These are phyloP conservation scores for Pachyrhynchus sulphureomaculatus DNA, from an alignment of 1,140 invertebrate species.

Conservation along the genomic window DNA sequence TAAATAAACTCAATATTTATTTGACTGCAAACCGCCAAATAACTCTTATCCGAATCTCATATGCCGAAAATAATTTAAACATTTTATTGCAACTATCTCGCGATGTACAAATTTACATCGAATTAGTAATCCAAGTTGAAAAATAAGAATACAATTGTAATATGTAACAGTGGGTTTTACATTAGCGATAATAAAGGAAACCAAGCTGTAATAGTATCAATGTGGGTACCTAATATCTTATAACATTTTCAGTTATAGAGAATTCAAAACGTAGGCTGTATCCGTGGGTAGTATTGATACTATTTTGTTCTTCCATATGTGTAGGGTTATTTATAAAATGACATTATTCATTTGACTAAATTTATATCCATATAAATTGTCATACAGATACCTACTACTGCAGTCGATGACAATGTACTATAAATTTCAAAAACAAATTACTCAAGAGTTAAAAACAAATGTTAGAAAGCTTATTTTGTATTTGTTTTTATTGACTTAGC, in stretches of 20 bases:
- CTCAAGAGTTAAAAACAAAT: conserved; percentile 5
- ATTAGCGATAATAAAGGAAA: conserved; percentile 28
- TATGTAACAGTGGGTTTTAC: conserved; percentile 28
- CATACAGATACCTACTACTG: conserved; percentile 9
- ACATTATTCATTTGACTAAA: conserved; percentile 27
- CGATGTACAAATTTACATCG: conserved; percentile 4
- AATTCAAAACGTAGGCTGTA: conserved; percentile 21
- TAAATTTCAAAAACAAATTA: conserved; percentile 21
- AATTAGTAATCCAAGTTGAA: conserved; percentile 10
- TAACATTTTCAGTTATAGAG: conserved; percentile 29
- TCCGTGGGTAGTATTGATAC: conserved; percentile 38
- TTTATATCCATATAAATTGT: conserved; percentile 32
- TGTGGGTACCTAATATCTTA: conserved; percentile 30
- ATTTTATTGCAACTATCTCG: not conserved
- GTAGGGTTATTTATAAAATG: conserved; percentile 39
- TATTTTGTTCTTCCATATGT: conserved; percentile 39
- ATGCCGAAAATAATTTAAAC: not conserved
- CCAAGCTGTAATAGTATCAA: conserved; percentile 22
- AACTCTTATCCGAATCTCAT: no score
- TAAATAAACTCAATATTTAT: conserved; percentile 1
- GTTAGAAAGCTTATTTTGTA: conserved; percentile 10
- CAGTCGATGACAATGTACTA: conserved; percentile 19
- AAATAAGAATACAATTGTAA: conserved; percentile 18
- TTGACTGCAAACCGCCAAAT: not conserved
- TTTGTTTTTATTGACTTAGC: not conserved